Evolutionary conservation across 2,113 vertebrate species (phyloP), one percentile per base, ranked within the genome.

Genomic region (Oreocharis arfaki): DNA sequence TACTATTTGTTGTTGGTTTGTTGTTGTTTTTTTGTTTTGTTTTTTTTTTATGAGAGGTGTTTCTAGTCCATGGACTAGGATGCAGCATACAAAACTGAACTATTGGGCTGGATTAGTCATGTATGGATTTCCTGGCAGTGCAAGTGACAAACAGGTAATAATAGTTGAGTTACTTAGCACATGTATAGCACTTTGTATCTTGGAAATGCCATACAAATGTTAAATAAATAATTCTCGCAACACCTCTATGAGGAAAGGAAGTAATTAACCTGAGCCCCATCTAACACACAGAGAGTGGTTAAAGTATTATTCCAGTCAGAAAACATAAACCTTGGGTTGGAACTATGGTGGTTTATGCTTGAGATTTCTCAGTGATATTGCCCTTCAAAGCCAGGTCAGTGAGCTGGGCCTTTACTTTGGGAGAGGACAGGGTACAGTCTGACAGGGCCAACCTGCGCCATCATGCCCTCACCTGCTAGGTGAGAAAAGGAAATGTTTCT

Each of bases 161-260:
- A 96, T 91, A 95, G 92, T 88, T 90, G 87, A 75, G 94, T 85
- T 93, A 96, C 97, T 96, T 97, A 96, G 55, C 93, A 96, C 81
- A 53, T 52, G 52, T 49, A 89, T 90, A 84, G 55, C 63, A 85
- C 83, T 93, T 94, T 74, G 57, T 88, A 68, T 75, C 88, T 90
- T 92, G 82, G 75, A 95, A 93, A 52, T 3, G 1, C 55, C 49
- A 59, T 64, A 59, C 35, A 92, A 95, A 95, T 0, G 0, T 91
- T 94, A 90, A 90, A 87, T 84, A 95, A 95, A 94, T 96, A 93
- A 96, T 95, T 94, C 60, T 92, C 61, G 81, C 56, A 91, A 70
- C 84, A 82, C 15, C 53, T 78, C 39, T 90, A 37, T 77, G 55
- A 87, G 59, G 39, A 85, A 87, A 80, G 79, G 82, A 96, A 93